Conservation (phyloP, 2,797 vertebrate species). For the Galagoides demidoff region DNA sequence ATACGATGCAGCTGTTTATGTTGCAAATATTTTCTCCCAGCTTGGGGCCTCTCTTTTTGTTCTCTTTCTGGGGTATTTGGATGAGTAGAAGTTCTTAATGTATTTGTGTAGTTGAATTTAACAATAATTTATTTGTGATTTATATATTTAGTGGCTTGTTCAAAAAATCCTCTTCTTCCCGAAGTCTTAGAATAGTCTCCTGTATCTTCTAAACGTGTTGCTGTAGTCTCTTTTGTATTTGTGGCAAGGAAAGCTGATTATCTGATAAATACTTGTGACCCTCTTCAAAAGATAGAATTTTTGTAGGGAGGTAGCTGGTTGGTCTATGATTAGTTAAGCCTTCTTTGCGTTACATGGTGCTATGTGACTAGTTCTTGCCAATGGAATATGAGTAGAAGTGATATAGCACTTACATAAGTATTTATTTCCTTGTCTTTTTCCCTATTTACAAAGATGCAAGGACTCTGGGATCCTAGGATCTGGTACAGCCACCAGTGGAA, state of each 20-base stretch:
- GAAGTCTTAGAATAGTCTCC: background rate
- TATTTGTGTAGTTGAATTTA: constrained; percentile 12
- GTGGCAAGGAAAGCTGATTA: background rate
- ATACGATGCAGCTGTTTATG: background rate
- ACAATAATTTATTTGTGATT: background rate
- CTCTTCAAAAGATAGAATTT: background rate
- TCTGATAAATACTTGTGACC: too few species aligned
- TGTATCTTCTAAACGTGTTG: background rate
- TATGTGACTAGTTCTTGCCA: background rate
- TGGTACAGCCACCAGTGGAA: background rate
- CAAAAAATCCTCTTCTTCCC: background rate
- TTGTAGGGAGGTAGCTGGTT: background rate
- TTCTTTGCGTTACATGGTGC: background rate
- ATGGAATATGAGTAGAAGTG: background rate
- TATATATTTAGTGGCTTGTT: background rate
- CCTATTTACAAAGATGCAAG: background rate
- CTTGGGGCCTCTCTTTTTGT: background rate
- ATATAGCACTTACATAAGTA: background rate
- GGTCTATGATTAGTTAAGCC: background rate
- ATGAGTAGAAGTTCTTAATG: background rate
- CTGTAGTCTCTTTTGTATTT: background rate
- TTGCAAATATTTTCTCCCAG: background rate
- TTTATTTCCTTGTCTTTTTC: background rate
- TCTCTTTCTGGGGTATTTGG: background rate
- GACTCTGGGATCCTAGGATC: background rate